Conservation (phyloP, 2,888 invertebrate genomes). For the Argynnis bischoffii region DNA sequence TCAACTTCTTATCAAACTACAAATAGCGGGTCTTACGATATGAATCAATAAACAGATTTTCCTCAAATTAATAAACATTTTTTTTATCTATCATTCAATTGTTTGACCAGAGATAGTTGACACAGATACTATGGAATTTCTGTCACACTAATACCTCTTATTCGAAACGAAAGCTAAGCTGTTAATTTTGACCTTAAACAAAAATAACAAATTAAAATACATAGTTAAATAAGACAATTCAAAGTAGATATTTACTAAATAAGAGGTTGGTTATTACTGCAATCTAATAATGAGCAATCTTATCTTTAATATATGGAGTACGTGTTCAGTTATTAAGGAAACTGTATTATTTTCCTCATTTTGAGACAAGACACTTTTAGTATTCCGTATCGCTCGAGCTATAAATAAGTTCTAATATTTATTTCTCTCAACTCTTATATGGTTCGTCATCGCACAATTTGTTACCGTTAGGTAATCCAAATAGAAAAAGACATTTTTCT, state of each 20-base stretch:
- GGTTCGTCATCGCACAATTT: not conserved
- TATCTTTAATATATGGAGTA: constrained; percentile 6
- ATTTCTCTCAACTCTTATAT: not conserved
- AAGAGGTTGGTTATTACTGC: constrained; percentile 9
- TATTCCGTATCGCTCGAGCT: not conserved
- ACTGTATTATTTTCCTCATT: constrained; percentile 13
- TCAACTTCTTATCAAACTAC: no score
- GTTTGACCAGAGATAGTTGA: no score
- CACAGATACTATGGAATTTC: no score
- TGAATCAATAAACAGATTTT: no score
- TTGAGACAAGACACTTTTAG: constrained; percentile 6
- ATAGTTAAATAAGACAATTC: not conserved
- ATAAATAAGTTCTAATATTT: not conserved
- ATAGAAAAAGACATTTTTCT: not conserved
- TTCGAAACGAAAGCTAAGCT: not conserved
- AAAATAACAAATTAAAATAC: no score
- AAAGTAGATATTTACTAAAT: not conserved
- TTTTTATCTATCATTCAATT: no score
- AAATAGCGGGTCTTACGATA: no score
- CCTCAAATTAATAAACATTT: no score
- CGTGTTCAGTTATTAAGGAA: constrained; percentile 8
- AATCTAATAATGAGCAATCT: constrained; percentile 10
- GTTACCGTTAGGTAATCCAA: not conserved
- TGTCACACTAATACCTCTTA: no score
- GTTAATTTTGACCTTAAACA: no score